Evolutionary conservation across 2,113 vertebrate genomes (phyloP), one percentile per base, ranked within the genome.

Genomic region (Callipepla californica): DNA sequence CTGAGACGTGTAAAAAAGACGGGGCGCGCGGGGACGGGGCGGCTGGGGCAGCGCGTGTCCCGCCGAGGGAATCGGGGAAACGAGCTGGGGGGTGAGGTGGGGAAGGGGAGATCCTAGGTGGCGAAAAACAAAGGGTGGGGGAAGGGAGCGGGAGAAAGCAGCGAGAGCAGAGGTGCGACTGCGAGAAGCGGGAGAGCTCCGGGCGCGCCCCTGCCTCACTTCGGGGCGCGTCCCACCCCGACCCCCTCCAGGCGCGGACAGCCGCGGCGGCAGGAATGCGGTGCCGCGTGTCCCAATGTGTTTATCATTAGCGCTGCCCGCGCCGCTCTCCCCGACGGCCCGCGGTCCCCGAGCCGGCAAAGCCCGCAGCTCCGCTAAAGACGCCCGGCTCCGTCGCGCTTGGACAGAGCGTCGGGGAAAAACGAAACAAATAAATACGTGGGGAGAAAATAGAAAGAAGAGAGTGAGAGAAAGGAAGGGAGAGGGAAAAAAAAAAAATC

Each of bases 301-400:
- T 98, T 98, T 98, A 97, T 98, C 98, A 98, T 99, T 98, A 98
- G 86, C 68, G 55, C 84, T 48, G 79, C 87, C 78, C 61, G 75
- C 76, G 65, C 59, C 18, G 21, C 76, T 82, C 42, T 22, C 58
- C 83, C 83, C 94, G 94, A 92, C 94, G 82, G 89, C 55, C 65
- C 38, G 38, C 38, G 7, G 77, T 28, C 36, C 13, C 30, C 75
- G 61, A 38, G 7, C 18, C 32, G 4, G 36, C 62, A 14, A 40
- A 14, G 8, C 77, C 78, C 58, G 42, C n/a, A 8, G 28, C 22
- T 32, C 57, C 32, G 38, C 6, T 23, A 23, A 73, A 68, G 34
- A 7, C 79, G 11, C 28, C 28, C 9, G 11, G 12, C 19, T 82
- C 50, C 30, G 40, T 19, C 40, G 23, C 59, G 23, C 61, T 17